phyloP scores from a whole-genome alignment of 2,113 vertebrate species.

The Otocyon megalotis region DNA sequence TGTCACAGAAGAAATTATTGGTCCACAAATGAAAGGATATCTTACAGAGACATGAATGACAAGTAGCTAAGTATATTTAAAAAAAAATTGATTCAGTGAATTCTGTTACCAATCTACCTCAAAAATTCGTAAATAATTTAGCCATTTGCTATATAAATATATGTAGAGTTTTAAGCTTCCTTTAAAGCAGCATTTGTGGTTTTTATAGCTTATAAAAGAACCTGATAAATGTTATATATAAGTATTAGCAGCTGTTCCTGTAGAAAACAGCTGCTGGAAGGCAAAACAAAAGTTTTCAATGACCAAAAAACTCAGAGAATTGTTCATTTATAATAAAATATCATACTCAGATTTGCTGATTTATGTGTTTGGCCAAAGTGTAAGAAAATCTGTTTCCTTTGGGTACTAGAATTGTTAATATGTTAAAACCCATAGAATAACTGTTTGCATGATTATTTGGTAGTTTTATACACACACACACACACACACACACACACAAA shows the following conservation, averaged over 20 bases:
- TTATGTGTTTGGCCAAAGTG: slow-evolving; percentile 17
- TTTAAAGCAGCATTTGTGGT: background rate
- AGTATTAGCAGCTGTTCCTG: background rate
- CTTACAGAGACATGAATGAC: background rate
- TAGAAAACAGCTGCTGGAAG: background rate
- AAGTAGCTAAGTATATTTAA: background rate
- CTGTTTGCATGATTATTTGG: slow-evolving; percentile 46
- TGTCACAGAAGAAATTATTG: slow-evolving; percentile 1
- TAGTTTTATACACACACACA: slow-evolving; percentile 40
- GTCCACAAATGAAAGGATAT: background rate
- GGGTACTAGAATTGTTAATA: slow-evolving; percentile 24
- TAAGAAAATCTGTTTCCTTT: slow-evolving; percentile 62
- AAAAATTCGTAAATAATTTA: slow-evolving; percentile 44
- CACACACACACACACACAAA: background rate
- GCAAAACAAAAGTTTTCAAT: slow-evolving; percentile 4
- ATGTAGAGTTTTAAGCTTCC: background rate
- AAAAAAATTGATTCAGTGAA: background rate
- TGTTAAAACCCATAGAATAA: slow-evolving; percentile 25
- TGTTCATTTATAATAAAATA: background rate
- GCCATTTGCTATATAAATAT: slow-evolving; percentile 16
- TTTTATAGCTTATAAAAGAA: slow-evolving; percentile 50
- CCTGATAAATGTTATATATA: background rate
- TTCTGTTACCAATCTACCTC: background rate
- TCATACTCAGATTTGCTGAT: background rate
- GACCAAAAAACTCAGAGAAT: slow-evolving; percentile 38